A percentile compares a stretch with the other conserved stretches of the same genome.
Evolutionary conservation across 2,888 invertebrate species (phyloP).

Genomic region (Lamellibrachia satsuma): DNA sequence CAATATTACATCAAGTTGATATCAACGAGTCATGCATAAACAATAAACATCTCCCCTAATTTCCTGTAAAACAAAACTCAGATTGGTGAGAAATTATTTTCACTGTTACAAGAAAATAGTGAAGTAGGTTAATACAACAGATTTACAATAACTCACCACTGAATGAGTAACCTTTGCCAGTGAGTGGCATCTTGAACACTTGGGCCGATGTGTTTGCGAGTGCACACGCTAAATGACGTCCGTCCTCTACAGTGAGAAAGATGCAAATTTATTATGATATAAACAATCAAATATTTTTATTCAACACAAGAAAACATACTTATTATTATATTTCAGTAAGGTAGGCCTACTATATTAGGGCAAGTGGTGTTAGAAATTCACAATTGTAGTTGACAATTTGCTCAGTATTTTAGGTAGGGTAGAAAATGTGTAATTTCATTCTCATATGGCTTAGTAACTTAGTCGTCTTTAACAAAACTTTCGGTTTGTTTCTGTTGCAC

Average conservation of each 20-base stretch:
- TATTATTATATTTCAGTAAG: background rate
- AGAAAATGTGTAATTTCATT: too few species aligned
- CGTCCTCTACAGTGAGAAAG: constrained; percentile 42
- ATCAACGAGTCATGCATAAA: too few species aligned
- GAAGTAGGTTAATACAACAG: background rate
- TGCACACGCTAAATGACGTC: constrained; percentile 55
- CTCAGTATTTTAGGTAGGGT: too few species aligned
- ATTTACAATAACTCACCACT: constrained; percentile 37
- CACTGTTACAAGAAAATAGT: background rate
- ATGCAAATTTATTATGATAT: background rate
- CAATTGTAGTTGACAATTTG: too few species aligned
- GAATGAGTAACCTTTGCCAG: constrained; percentile 45
- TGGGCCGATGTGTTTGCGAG: constrained; percentile 58
- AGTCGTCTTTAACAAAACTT: too few species aligned
- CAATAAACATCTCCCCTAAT: too few species aligned
- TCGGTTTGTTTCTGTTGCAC: too few species aligned
- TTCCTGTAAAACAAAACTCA: too few species aligned
- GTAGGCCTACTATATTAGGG: background rate
- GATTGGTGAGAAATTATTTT: too few species aligned
- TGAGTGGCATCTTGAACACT: constrained; percentile 54
- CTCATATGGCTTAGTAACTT: too few species aligned
- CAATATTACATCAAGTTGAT: too few species aligned
- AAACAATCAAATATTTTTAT: background rate
- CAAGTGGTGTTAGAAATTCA: background rate
- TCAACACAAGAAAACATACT: background rate